Evolutionary conservation across 2,113 vertebrate species (phyloP), one percentile per base, ranked within the genome.

Genomic region (Morone chrysops): DNA sequence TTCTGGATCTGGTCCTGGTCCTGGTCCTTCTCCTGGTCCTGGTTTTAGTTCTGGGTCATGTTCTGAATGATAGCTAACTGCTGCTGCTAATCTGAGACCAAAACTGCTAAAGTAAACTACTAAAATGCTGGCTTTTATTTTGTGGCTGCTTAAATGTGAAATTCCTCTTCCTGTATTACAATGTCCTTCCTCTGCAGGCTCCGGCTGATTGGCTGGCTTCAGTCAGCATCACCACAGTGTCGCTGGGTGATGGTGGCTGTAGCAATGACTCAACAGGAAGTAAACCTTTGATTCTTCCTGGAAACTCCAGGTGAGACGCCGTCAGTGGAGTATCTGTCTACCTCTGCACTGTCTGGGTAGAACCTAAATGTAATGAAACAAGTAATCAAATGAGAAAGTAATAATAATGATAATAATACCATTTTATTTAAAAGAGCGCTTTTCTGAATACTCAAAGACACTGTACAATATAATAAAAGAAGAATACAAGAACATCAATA

Each of bases 151-250:
- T 31, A 31, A 31, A 31, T 31, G 31, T 31, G 3, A 31, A 31
- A 31, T 31, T 31, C 31, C 0, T 25, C 25, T 38, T 80, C 20
- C 8, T 51, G 36, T 66, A 54, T 67, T 63, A 10, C 40, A 69
- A 78, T 6, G 0, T 63, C 17, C 43, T 72, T 18, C 2, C 18
- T 85, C 47, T 88, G 13, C 87, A 98, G 97, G 74, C 92, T 45
- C 72, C 92, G 43, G 95, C 94, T 90, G 96, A 97, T 85, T 98
- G 97, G 97, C 70, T 88, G 63, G 96, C 95, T 71, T 92, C 83
- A 25, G 61, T 97, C 47, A 76, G 83, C 47, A 40, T 97, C 45
- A 84, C 91, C 7, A 65, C 92, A 0, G 13, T 76, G 31, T 82
- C 72, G 7, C 81, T 61, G 60, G 88, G 80, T 5, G 87, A 89